Evolutionary conservation across 92 coral and sea anemone genomes (phyloP).

Genomic region (Plumapathes pennacea): DNA sequence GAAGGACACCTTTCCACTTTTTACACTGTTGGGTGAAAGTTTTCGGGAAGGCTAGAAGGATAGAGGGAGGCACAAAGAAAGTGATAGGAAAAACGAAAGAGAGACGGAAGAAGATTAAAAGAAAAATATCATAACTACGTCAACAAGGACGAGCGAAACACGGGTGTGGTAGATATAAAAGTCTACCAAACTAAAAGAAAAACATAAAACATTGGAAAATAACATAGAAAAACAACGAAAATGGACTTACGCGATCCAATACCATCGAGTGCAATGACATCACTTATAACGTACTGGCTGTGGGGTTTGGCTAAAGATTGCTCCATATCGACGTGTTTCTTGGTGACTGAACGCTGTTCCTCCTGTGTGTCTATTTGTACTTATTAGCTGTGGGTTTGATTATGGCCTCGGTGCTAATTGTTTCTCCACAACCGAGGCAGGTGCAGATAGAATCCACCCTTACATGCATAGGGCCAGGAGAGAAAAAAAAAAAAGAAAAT

Average conservation of each 20-base stretch:
- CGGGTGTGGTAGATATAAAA: no score
- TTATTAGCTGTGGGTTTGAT: constrained; percentile 89
- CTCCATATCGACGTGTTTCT: constrained; percentile 40
- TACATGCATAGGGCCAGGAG: constrained; percentile 62
- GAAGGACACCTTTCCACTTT: no score
- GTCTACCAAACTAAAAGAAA: no score
- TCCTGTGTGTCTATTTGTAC: constrained; percentile 54
- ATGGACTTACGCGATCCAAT: constrained; percentile 71
- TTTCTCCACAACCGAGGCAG: constrained; percentile 66
- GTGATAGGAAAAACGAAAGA: no score
- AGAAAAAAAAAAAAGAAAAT: constrained; percentile 70
- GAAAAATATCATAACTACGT: no score
- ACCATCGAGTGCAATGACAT: constrained; percentile 73
- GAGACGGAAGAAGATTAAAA: no score
- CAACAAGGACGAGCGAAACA: no score
- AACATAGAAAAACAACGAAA: not conserved
- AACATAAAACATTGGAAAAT: not conserved
- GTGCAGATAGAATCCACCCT: constrained; percentile 63
- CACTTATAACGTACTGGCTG: constrained; percentile 82
- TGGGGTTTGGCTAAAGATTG: constrained; percentile 79
- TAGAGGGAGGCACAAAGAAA: no score
- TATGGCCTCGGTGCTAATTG: constrained; percentile 82
- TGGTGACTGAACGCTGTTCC: constrained; percentile 6
- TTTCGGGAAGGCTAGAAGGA: no score
- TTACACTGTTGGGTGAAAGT: no score